Percentiles rank a stretch among this genome's conserved stretches.
These are phyloP conservation scores for Brachionus asplanchnoidis DNA, from an alignment of 1,140 invertebrate genomes.

Conservation along the genomic window DNA sequence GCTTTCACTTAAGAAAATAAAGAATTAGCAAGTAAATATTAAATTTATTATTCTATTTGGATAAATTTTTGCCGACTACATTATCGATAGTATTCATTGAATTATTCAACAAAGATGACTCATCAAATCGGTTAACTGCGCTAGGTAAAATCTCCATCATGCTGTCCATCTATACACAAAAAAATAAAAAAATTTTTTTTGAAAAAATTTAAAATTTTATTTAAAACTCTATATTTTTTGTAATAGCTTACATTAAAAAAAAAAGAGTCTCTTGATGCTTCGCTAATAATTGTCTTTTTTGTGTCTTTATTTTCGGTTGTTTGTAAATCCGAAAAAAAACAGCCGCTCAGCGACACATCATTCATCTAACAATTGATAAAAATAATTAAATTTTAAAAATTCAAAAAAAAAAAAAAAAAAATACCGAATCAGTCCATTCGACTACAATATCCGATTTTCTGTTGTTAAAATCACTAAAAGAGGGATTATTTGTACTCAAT, in stretches of 20 bases:
- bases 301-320: background rate
- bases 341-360: slow-evolving; percentile 20
- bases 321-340: slow-evolving; percentile 33
- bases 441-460: background rate
- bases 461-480: background rate
- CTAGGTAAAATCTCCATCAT: slow-evolving; percentile 25
- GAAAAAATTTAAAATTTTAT: background rate
- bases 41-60: background rate
- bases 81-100: slow-evolving; percentile 33
- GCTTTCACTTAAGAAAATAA: too few species aligned
- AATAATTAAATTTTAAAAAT: background rate
- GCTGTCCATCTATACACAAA: slow-evolving; percentile 28
- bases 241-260: slow-evolving; percentile 30
- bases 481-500: background rate
- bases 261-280: slow-evolving; percentile 20
- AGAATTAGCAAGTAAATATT: too few species aligned
- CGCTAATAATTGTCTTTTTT: background rate
- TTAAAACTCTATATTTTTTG: background rate
- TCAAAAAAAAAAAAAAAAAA: background rate
- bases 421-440: slow-evolving; percentile 14
- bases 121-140: background rate
- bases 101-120: slow-evolving; percentile 26
- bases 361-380: background rate
- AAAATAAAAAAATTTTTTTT: too few species aligned
- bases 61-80: background rate